Conservation (phyloP, 2,113 vertebrate species). For the Scartelaos histophorus region DNA sequence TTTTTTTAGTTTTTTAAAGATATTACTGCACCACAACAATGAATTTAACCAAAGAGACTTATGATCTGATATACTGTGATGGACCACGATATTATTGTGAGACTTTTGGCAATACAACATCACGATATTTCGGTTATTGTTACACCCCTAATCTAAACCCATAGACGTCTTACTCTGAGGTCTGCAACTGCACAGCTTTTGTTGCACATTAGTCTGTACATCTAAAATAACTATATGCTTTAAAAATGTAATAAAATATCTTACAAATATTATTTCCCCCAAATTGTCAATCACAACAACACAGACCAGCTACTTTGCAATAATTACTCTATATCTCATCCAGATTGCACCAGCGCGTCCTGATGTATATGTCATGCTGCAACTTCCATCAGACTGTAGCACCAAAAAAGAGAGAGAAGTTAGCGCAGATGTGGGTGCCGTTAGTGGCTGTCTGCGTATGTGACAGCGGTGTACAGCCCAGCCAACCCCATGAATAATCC, state of each 20-base stretch:
- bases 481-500: conserved; percentile 71
- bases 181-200: too few relatives aligned
- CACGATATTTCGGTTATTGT: too few relatives aligned
- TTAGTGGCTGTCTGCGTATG: conserved; percentile 43
- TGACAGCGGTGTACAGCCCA: conserved; percentile 55
- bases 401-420: background rate
- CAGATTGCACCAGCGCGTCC: conserved; percentile 9
- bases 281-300: background rate
- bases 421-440: conserved; percentile 28
- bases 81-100: too few relatives aligned
- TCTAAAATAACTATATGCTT: too few relatives aligned
- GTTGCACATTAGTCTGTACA: too few relatives aligned
- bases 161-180: too few relatives aligned
- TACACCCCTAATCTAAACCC: too few relatives aligned
- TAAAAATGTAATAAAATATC: background rate
- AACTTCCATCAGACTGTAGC: conserved; percentile 6
- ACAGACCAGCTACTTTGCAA: conserved; percentile 1
- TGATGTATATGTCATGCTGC: conserved; percentile 11
- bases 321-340: background rate
- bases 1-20: too few relatives aligned
- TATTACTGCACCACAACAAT: too few relatives aligned
- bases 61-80: too few relatives aligned
- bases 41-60: too few relatives aligned
- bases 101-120: too few relatives aligned
- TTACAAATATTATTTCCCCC: background rate